phyloP scores from a whole-genome alignment of 2,888 invertebrate species.

The Volucella bombylans region DNA sequence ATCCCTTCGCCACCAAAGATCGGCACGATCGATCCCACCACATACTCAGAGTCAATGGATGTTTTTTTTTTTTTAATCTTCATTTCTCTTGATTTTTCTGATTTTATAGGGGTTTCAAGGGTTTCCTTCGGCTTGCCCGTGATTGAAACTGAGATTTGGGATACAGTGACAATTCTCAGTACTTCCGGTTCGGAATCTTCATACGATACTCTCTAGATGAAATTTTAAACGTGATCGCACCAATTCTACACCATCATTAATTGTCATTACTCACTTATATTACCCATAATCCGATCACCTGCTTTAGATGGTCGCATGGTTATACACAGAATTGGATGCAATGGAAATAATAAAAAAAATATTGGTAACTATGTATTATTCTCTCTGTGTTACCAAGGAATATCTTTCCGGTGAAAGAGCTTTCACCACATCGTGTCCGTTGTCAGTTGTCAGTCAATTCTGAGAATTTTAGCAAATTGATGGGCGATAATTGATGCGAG shows the following conservation, averaged over 20 bases:
- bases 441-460: slow-evolving; percentile 23
- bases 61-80: neutral
- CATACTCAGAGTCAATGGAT: slow-evolving; percentile 39
- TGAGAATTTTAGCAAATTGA: slow-evolving; percentile 58
- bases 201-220: slow-evolving; percentile 21
- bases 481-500: slow-evolving; percentile 43
- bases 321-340: slow-evolving; percentile 36
- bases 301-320: slow-evolving; percentile 14
- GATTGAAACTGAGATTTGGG: neutral
- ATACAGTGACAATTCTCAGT: slow-evolving; percentile 59
- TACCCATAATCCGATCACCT: slow-evolving; percentile 58
- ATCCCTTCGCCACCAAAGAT: slow-evolving; percentile 54
- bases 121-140: slow-evolving; percentile 30
- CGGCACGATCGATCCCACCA: slow-evolving; percentile 62
- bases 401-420: slow-evolving; percentile 52
- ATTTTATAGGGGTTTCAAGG: slow-evolving; percentile 51
- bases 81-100: neutral
- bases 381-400: slow-evolving; percentile 34
- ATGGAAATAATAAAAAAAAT: slow-evolving; percentile 21
- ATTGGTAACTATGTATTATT: slow-evolving; percentile 29
- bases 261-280: slow-evolving; percentile 60
- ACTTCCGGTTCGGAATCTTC: slow-evolving; percentile 54
- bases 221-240: slow-evolving; percentile 26
- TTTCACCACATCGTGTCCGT: slow-evolving; percentile 17
- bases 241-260: slow-evolving; percentile 54